Conservation (phyloP, 2,113 vertebrate species). For the Hemiprocne comata region DNA sequence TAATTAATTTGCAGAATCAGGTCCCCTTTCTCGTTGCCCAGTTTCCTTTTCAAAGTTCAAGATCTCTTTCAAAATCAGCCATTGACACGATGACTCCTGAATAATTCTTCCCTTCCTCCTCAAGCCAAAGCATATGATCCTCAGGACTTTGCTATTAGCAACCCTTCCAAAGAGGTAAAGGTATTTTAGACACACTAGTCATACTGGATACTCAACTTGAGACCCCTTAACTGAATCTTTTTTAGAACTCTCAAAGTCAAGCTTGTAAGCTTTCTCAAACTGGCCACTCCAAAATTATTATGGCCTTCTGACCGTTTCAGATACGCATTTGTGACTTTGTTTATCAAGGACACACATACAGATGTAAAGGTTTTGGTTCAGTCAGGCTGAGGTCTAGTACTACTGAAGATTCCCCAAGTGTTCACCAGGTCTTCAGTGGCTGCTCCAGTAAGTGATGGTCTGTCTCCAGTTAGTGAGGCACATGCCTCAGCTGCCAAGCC, state of each 20-base stretch:
- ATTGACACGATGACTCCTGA: neutral
- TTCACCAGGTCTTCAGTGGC: neutral
- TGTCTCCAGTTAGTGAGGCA: neutral
- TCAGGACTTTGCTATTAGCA: neutral
- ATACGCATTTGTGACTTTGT: neutral
- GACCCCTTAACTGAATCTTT: neutral
- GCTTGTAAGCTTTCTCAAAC: neutral
- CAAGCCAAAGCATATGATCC: neutral
- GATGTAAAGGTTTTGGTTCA: neutral
- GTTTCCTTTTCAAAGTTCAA: neutral
- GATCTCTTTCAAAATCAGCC: neutral
- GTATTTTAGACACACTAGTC: neutral
- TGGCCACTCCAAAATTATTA: neutral
- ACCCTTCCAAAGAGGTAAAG: neutral
- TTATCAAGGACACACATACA: neutral
- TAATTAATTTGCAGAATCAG: neutral
- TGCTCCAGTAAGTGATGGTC: neutral
- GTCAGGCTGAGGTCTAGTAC: accelerated
- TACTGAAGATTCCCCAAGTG: neutral
- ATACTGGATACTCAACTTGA: neutral
- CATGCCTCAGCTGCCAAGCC: neutral
- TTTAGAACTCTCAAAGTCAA: neutral
- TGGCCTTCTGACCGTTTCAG: neutral
- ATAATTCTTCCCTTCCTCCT: neutral
- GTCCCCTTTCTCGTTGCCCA: neutral